Conservation (phyloP, 2,113 vertebrate species). For the Chaetorhynchus papuensis region DNA sequence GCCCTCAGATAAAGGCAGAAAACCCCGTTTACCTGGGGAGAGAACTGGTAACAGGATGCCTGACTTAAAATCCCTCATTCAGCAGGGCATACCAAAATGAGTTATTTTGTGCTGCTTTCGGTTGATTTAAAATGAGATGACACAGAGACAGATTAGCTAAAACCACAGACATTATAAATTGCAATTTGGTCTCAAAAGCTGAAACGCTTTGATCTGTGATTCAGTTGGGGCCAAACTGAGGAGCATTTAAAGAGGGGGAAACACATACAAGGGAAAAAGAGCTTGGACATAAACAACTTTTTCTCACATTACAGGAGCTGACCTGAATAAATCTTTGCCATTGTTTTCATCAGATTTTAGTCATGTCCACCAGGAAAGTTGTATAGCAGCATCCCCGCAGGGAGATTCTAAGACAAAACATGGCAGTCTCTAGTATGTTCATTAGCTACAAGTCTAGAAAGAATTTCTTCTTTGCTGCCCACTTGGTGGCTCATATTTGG, state of each 20-base stretch:
- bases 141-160: conserved; percentile 69
- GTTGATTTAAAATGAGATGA: conserved; percentile 71
- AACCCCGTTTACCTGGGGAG: conserved; percentile 8
- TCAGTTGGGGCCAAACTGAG: conserved; percentile 32
- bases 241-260: conserved; percentile 49
- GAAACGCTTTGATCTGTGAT: conserved; percentile 72
- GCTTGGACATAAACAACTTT: background rate
- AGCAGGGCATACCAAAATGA: background rate
- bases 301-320: conserved; percentile 27
- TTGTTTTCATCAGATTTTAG: background rate
- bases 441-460: background rate
- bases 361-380: background rate
- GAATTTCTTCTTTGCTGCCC: background rate
- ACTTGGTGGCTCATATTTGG: background rate
- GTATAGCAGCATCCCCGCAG: background rate
- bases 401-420: background rate
- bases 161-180: conserved; percentile 70
- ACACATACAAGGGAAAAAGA: background rate
- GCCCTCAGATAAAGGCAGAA: background rate
- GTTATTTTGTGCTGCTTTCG: conserved; percentile 56
- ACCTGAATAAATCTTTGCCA: conserved; percentile 14
- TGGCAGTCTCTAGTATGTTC: background rate
- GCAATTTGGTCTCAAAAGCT: conserved; percentile 66
- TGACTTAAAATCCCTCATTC: background rate
- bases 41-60: background rate